A percentile compares a stretch with the other conserved stretches of the same genome.
phyloP scores from a whole-genome alignment of 2,888 invertebrate species.

The Heteromurus nitidus region DNA sequence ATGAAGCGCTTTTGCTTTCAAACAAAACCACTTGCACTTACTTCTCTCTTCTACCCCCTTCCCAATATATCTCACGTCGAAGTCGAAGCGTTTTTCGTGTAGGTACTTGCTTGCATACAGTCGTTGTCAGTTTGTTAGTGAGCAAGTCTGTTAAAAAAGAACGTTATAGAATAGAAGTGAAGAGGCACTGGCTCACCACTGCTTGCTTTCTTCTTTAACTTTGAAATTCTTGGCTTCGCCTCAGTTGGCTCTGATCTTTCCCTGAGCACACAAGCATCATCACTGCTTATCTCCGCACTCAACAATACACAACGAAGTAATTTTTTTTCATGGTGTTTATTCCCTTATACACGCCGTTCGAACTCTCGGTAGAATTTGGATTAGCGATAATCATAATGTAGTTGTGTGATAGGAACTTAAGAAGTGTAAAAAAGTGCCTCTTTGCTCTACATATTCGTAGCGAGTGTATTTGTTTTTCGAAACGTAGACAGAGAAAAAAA shows the following conservation, averaged over 20 bases:
- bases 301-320: neutral
- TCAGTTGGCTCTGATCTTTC: slow-evolving; percentile 65
- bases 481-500: slow-evolving; percentile 23
- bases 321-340: neutral
- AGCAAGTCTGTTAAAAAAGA: neutral
- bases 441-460: slow-evolving; percentile 50
- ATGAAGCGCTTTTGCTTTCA: slow-evolving; percentile 57
- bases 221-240: slow-evolving; percentile 59
- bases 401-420: neutral
- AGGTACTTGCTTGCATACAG: neutral
- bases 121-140: neutral
- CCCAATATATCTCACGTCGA: neutral
- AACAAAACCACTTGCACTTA: slow-evolving; percentile 18
- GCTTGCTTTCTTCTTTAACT: slow-evolving; percentile 60
- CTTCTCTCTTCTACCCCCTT: no score
- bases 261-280: slow-evolving; percentile 51
- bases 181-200: slow-evolving; percentile 44
- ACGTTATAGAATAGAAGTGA: slow-evolving; percentile 29
- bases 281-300: neutral
- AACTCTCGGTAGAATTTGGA: neutral
- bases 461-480: neutral
- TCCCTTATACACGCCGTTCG: slow-evolving; percentile 27
- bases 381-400: neutral
- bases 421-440: slow-evolving; percentile 17
- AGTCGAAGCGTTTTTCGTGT: neutral